These are phyloP conservation scores for Drosophila athabasca DNA, from an alignment of 1,140 invertebrate genomes.

Conservation along the genomic window DNA sequence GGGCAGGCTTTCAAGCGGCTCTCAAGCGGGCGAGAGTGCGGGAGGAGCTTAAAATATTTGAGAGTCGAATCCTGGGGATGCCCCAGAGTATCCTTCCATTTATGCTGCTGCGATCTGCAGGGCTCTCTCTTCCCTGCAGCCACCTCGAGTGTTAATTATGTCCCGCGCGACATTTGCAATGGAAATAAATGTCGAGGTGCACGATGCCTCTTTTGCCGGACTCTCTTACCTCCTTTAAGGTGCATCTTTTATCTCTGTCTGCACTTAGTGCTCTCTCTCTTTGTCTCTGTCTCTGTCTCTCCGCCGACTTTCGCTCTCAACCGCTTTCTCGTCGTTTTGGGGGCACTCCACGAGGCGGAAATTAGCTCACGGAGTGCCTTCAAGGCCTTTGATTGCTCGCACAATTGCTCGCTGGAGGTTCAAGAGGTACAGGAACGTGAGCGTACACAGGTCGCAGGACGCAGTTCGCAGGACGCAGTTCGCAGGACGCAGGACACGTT, in stretches of 20 bases:
- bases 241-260: too few species aligned
- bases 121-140: too few species aligned
- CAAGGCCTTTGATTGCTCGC: constrained; percentile 51
- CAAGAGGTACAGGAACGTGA: background rate
- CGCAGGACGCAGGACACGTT: background rate
- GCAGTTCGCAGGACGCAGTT: background rate
- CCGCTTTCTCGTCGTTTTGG: background rate
- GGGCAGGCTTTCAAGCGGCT: too few species aligned
- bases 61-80: too few species aligned
- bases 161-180: constrained; percentile 43
- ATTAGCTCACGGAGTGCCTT: constrained; percentile 58
- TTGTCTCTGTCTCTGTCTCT: background rate
- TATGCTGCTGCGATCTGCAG: too few species aligned
- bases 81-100: background rate
- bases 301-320: background rate
- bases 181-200: constrained; percentile 35
- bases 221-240: too few species aligned
- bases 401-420: constrained; percentile 3
- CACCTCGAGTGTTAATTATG: constrained; percentile 54
- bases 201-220: too few species aligned
- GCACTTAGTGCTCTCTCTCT: too few species aligned
- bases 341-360: constrained; percentile 43
- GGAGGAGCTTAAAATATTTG: too few species aligned
- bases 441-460: too few species aligned
- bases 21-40: too few species aligned